These are phyloP conservation scores for Cosmorhoe ocellata DNA, from an alignment of 2,888 invertebrate species.

Conservation along the genomic window DNA sequence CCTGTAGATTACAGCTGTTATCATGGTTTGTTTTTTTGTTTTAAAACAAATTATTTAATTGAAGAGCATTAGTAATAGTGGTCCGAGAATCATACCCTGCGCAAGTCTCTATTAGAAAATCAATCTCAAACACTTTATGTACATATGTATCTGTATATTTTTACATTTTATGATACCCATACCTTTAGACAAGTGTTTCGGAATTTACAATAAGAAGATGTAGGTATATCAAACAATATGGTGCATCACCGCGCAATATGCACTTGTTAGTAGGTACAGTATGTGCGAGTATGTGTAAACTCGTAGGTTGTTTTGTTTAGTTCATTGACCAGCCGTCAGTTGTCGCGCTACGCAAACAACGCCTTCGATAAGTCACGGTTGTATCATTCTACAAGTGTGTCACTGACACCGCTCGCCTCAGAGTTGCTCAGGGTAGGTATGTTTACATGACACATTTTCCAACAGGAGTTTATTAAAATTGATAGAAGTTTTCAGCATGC, in stretches of 20 bases:
- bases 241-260: constrained; percentile 35
- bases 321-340: constrained; percentile 75
- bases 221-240: background rate
- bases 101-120: too few species aligned
- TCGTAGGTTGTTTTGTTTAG: constrained; percentile 78
- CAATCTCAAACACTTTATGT: too few species aligned
- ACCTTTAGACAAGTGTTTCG: too few species aligned
- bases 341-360: constrained; percentile 75
- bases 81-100: too few species aligned
- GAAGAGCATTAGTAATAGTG: too few species aligned
- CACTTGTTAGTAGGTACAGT: constrained; percentile 41
- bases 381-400: constrained; percentile 58
- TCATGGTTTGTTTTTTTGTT: too few species aligned
- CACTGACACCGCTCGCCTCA: constrained; percentile 55
- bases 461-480: constrained; percentile 4
- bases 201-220: background rate
- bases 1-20: too few species aligned
- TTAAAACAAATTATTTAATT: too few species aligned
- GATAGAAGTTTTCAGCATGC: background rate
- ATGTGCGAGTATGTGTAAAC: constrained; percentile 54
- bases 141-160: background rate
- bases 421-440: constrained; percentile 20
- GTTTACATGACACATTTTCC: constrained; percentile 30
- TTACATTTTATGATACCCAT: too few species aligned
- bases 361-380: constrained; percentile 76